Base-by-base conservation (phyloP, 2,113 vertebrate species). In the Polypterus bichir region DNA sequence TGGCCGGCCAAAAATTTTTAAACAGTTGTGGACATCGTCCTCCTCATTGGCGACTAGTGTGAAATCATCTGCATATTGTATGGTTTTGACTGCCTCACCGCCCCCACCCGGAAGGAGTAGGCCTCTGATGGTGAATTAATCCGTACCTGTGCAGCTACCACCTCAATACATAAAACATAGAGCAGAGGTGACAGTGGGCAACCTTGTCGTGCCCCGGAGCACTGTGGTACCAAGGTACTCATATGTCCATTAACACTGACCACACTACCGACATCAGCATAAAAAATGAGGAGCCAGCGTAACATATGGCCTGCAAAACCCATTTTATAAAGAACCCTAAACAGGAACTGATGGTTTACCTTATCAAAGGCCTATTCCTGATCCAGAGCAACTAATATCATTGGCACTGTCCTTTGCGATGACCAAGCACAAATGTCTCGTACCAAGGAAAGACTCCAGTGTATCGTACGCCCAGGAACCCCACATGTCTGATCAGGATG, bases 291-390 rank as follows among this genome's bases (percentile, higher is more conserved):
- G 6, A 51, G 9, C 49, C 49, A 51, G 6, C 49, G 6, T 9
- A 51, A 51, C 6, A 51, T 7, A 9, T 51, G 49, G 6, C 9
- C 8, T 5, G 5, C 3, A 56, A 56, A 9, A 2, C 54, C 54
- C 4, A 64, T 52, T 4, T 45, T 48, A 5, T 10, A 9, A 44
- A 64, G 59, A 44, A 64, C 51, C 45, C 59, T 9, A 11, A 60
- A 54, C n/a, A 65, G 3, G 49, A 65, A 60, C 7, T 46, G n/a
- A 4, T 47, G 11, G n/a, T 61, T 7, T 3, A 65, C 63, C 10
- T 51, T 10, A 44, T 65, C 57, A 48, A 60, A 60, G 1, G 63
- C 58, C 52, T 65, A 60, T n/a, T 53, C 59, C 59, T 60, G 64
- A 11, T 61, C 64, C 4, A 60, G 46, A 27, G n/a, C 48, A 3